Evolutionary conservation across 1,140 invertebrate genomes (phyloP).

Genomic region (Andrena cerasifolii): DNA sequence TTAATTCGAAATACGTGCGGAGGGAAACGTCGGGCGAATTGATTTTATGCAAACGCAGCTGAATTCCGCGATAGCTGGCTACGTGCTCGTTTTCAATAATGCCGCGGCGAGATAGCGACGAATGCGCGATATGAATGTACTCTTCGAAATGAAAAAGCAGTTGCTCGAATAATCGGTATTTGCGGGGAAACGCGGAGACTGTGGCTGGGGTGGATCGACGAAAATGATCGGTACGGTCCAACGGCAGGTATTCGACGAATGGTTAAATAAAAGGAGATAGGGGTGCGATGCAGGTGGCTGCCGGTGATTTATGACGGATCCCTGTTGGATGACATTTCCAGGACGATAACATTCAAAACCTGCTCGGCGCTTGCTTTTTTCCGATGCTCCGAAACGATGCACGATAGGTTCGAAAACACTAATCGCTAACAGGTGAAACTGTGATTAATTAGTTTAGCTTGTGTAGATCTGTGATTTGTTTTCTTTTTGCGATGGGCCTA

Average conservation of each 20-base stretch:
- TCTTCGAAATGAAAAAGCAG: conserved; percentile 3
- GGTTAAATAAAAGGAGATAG: not conserved
- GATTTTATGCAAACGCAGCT: conserved; percentile 57
- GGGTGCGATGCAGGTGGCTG: too few relatives aligned
- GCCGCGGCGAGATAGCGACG: not conserved
- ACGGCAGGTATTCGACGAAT: not conserved
- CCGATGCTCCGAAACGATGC: not conserved
- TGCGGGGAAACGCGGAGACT: not conserved
- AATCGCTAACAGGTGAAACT: not conserved
- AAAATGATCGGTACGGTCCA: not conserved
- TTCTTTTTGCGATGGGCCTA: too few relatives aligned
- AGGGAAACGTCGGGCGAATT: conserved; percentile 39
- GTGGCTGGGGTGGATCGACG: not conserved
- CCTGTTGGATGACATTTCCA: not conserved
- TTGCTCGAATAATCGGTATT: conserved; percentile 31
- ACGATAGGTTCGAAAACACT: not conserved
- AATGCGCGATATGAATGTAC: conserved; percentile 24
- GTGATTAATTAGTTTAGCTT: not conserved
- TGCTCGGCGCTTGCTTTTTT: not conserved
- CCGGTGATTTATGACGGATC: not conserved
- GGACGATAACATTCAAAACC: not conserved
- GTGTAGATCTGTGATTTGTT: too few relatives aligned
- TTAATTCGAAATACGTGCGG: conserved; percentile 50
- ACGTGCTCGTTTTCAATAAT: conserved; percentile 47
- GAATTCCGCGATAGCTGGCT: conserved; percentile 4